Conservation (phyloP, 2,888 invertebrate genomes). For the Acrobasis repandana region DNA sequence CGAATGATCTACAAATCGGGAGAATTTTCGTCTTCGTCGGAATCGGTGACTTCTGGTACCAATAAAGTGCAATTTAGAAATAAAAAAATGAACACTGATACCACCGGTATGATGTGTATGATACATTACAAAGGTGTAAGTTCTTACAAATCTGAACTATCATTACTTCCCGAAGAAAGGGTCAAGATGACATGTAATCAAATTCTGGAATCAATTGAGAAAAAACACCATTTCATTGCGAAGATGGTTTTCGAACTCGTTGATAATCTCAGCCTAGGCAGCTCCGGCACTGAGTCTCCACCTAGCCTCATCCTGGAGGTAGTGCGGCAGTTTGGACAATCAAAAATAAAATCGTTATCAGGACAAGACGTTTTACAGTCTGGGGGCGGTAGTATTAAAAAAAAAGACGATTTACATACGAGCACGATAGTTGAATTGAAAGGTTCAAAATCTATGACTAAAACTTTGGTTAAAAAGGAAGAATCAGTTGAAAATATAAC, state of each 20-base stretch:
- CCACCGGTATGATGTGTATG: conserved; percentile 35
- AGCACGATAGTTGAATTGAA: background rate
- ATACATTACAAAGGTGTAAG: conserved; percentile 12
- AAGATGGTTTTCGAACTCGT: conserved; percentile 51
- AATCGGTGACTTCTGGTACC: conserved; percentile 3
- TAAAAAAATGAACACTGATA: conserved; percentile 10
- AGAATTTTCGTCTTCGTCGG: background rate
- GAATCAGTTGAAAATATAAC: conserved; percentile 2
- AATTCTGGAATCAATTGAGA: conserved; percentile 36
- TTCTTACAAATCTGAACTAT: conserved; percentile 39
- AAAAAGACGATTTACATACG: no score
- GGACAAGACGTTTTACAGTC: background rate
- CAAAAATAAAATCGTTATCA: conserved; percentile 35
- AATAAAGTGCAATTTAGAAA: conserved; percentile 18
- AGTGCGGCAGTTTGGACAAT: conserved; percentile 45
- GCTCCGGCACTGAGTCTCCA: conserved; percentile 19
- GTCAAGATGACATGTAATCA: conserved; percentile 38
- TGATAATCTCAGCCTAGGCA: conserved; percentile 30
- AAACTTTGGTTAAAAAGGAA: background rate
- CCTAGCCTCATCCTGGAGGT: conserved; percentile 26
- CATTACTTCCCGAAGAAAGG: conserved; percentile 50
- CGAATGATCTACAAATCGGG: conserved; percentile 27
- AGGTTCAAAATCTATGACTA: background rate
- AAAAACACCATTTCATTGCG: conserved; percentile 51
- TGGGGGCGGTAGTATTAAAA: no score